These are phyloP conservation scores for Brachyopa scutellaris DNA, from an alignment of 2,888 invertebrate species.

Conservation along the genomic window DNA sequence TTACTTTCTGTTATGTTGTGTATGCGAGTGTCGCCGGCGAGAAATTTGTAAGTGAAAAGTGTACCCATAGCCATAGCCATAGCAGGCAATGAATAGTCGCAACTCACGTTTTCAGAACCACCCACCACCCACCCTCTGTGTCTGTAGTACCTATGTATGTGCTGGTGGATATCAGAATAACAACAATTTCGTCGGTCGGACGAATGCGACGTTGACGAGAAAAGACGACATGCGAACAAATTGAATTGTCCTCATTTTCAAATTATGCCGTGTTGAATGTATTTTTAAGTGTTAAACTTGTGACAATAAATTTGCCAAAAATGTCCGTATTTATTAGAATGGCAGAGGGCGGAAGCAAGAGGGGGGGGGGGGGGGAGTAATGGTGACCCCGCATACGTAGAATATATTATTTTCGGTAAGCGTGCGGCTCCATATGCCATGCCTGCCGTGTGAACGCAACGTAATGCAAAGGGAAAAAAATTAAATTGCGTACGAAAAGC, in stretches of 20 bases:
- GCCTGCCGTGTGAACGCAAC: neutral
- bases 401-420: constrained; percentile 47
- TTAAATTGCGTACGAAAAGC: constrained; percentile 12
- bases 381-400: constrained; percentile 39
- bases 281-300: constrained; percentile 67
- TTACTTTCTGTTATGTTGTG: constrained; percentile 47
- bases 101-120: no score
- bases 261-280: constrained; percentile 70
- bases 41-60: constrained; percentile 40
- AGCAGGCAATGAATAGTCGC: neutral
- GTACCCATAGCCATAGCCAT: neutral
- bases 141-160: neutral
- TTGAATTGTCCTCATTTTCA: constrained; percentile 70
- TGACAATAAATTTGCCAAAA: constrained; percentile 64
- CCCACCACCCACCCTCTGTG: neutral
- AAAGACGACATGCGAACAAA: constrained; percentile 51
- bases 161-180: constrained; percentile 21
- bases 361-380: neutral
- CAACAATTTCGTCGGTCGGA: constrained; percentile 37
- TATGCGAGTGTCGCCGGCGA: neutral
- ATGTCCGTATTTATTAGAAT: constrained; percentile 30
- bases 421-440: no score
- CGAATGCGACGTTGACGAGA: neutral
- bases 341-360: neutral
- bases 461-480: constrained; percentile 22